Evolutionary conservation across 2,113 vertebrate genomes (phyloP).

Genomic region (Crotalus viridis): DNA sequence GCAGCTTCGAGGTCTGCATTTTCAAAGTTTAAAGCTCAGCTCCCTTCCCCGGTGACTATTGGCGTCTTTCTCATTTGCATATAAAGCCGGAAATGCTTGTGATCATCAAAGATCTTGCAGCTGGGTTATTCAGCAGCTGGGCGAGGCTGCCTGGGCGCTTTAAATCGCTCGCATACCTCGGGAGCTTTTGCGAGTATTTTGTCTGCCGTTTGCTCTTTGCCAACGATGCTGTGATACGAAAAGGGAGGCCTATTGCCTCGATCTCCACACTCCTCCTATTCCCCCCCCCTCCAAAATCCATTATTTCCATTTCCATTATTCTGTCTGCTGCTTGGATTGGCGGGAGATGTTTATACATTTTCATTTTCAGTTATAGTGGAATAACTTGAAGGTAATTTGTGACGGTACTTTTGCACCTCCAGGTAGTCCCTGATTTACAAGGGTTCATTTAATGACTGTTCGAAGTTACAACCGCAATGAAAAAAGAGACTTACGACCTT

Average conservation of each 20-base stretch:
- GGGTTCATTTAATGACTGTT: neutral
- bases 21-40: neutral
- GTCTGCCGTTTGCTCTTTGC: neutral
- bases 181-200: neutral
- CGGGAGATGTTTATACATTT: neutral
- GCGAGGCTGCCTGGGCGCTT: too few species aligned
- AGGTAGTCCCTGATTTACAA: neutral
- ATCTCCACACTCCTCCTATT: neutral
- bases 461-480: neutral
- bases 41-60: neutral
- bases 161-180: neutral
- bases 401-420: neutral
- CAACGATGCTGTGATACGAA: too few species aligned
- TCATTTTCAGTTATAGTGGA: neutral
- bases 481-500: neutral
- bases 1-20: neutral
- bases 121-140: neutral
- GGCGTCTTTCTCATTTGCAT: neutral
- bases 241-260: neutral
- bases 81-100: neutral
- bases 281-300: too few species aligned
- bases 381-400: neutral
- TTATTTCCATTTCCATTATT: neutral
- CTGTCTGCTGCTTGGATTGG: neutral
- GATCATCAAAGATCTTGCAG: neutral